Base-by-base conservation (phyloP, 1,140 invertebrate species). In the Drosophila micromelanica region DNA sequence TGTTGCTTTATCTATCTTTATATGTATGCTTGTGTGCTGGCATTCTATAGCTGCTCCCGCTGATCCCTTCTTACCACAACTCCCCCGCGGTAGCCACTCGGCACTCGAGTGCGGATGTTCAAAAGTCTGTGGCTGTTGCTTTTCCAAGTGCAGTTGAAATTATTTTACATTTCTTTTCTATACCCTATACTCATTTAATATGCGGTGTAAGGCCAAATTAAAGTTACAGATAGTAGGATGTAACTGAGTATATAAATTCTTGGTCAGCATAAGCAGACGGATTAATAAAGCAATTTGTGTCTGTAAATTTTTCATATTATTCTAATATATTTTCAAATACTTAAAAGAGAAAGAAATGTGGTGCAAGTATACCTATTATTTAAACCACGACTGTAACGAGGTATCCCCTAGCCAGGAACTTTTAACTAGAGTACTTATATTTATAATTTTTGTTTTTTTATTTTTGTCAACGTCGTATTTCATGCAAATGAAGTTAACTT, bases 401-500 rank as follows among this genome's bases (percentile, higher is more conserved):
- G 35, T 15, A 56, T 56, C 54, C 27, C 2, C 23, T 20, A 5
- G 52, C n/a, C 5, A 8, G 4, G 37, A 12, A 27, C 23, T 8
- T 4, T 35, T 12, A 7, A 12, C 43, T 38, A 12, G 12, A 43
- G 2, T 27, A 38, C 23, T 20, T 9, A 37, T 4, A 30, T 27
- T 12, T 27, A 63, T 30, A 4, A n/a, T 12, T 54, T 51, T 40
- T 46, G 20, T 23, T 42, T 42, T 38, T 38, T 40, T 68, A 46
- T 46, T 62, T 46, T 57, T 17, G 55, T 37, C 62, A 79, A 43
- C 65, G 59, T 84, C 55, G 72, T 73, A 76, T 80, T 84, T 85
- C 62, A 84, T 85, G 80, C 81, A 82, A 82, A 82, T 82, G 55
- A 84, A 84, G 63, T 85, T 76, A 80, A 76, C 76, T 76, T 75